Conservation (phyloP, 2,113 vertebrate species). For the Rallus limicola region DNA sequence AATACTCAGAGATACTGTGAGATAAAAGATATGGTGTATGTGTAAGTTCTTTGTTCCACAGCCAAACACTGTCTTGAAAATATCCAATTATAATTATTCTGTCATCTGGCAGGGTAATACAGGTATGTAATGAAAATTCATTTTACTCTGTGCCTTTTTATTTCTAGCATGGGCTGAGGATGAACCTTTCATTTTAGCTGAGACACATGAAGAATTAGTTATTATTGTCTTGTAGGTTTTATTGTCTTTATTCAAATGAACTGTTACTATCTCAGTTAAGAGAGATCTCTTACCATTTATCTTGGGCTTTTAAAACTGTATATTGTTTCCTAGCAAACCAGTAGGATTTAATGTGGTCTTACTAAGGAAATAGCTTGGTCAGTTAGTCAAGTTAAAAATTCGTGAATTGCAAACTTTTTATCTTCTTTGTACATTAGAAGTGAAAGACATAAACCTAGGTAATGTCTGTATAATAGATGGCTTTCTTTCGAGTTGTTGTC, state of each 20-base stretch:
- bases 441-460: not conserved
- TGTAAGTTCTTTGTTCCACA: not conserved
- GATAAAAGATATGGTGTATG: not conserved
- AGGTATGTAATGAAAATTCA: not conserved
- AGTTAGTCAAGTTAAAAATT: not conserved
- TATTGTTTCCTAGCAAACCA: not conserved
- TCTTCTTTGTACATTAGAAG: not conserved
- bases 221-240: not conserved
- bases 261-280: not conserved
- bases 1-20: not conserved
- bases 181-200: conserved; percentile 4
- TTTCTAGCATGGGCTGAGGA: not conserved
- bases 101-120: not conserved
- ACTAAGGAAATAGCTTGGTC: not conserved
- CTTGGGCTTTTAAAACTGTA: not conserved
- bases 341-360: not conserved
- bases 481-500: not conserved
- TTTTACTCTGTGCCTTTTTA: not conserved
- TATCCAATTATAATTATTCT: not conserved
- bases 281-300: not conserved
- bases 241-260: not conserved
- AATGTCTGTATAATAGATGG: not conserved
- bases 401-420: not conserved
- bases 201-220: not conserved
- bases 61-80: conserved; percentile 11